Percentiles rank a stretch among this genome's conserved stretches.
Conservation (phyloP, 2,888 invertebrate genomes). For the Ormyrus rosae region DNA sequence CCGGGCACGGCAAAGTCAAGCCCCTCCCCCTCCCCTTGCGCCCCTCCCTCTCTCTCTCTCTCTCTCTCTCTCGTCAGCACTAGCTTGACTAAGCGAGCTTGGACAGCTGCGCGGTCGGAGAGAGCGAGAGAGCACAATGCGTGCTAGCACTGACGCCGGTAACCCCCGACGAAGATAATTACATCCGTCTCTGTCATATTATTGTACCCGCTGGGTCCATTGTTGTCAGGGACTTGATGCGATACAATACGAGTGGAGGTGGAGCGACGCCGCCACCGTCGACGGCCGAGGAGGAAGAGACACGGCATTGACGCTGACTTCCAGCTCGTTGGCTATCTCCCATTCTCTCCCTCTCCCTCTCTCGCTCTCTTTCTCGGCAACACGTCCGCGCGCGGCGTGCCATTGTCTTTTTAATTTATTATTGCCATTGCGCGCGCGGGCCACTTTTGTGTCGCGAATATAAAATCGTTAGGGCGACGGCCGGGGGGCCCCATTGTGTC, state of each 20-base stretch:
- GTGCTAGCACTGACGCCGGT: slow-evolving; percentile 45
- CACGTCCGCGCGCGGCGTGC: not conserved
- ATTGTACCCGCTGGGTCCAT: slow-evolving; percentile 67
- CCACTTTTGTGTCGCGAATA: slow-evolving; percentile 58
- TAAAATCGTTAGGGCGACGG: not conserved
- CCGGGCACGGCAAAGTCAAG: too few species aligned
- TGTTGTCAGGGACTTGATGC: slow-evolving; percentile 63
- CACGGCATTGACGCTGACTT: slow-evolving; percentile 14
- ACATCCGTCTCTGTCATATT: slow-evolving; percentile 70
- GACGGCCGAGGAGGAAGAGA: not conserved
- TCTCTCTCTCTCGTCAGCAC: too few species aligned
- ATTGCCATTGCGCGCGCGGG: slow-evolving; percentile 58
- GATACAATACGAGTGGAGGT: slow-evolving; percentile 62
- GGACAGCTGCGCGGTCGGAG: not conserved
- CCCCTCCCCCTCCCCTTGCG: too few species aligned
- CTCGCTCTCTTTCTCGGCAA: not conserved
- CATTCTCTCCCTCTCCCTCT: not conserved
- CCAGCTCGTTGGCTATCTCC: slow-evolving; percentile 56
- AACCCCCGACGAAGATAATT: slow-evolving; percentile 66
- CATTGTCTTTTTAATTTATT: slow-evolving; percentile 65
- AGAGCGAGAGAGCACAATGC: slow-evolving; percentile 7
- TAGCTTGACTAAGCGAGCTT: too few species aligned
- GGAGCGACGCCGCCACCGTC: not conserved
- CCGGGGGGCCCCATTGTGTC: not conserved
- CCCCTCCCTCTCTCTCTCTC: too few species aligned